phyloP scores from a whole-genome alignment of 1,140 invertebrate species.

The Augochlora pura region DNA sequence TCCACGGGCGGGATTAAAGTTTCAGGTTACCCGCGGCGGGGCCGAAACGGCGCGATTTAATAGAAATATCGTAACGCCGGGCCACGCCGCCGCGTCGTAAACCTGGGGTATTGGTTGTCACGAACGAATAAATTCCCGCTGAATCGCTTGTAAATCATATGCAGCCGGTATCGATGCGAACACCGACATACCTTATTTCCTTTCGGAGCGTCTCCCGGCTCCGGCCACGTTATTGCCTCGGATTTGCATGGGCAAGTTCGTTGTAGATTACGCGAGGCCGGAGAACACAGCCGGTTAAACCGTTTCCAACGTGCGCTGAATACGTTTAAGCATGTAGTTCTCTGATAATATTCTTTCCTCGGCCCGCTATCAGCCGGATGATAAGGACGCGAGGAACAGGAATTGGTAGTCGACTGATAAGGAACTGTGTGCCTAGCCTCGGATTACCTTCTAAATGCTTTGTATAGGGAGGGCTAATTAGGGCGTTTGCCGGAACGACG shows the following conservation, averaged over 20 bases:
- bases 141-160: slow-evolving; percentile 31
- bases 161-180: slow-evolving; percentile 9
- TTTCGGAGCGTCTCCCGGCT: background rate
- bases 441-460: slow-evolving; percentile 3
- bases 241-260: slow-evolving; percentile 28
- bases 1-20: background rate
- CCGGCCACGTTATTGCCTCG: background rate
- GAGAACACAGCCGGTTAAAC: background rate
- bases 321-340: slow-evolving; percentile 11
- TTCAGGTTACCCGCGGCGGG: background rate
- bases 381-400: slow-evolving; percentile 7
- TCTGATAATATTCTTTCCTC: slow-evolving; percentile 38
- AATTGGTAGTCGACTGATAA: slow-evolving; percentile 27
- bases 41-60: background rate
- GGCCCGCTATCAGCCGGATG: background rate
- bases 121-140: slow-evolving; percentile 6
- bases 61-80: slow-evolving; percentile 7
- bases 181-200: slow-evolving; percentile 21
- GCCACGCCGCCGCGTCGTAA: background rate
- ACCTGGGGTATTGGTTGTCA: background rate
- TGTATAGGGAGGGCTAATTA: background rate
- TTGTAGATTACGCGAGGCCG: slow-evolving; percentile 7
- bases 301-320: slow-evolving; percentile 30
- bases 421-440: background rate
- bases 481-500: background rate